Conservation (phyloP, 2,888 invertebrate species). For the Caenorhabditis sulstoni region DNA sequence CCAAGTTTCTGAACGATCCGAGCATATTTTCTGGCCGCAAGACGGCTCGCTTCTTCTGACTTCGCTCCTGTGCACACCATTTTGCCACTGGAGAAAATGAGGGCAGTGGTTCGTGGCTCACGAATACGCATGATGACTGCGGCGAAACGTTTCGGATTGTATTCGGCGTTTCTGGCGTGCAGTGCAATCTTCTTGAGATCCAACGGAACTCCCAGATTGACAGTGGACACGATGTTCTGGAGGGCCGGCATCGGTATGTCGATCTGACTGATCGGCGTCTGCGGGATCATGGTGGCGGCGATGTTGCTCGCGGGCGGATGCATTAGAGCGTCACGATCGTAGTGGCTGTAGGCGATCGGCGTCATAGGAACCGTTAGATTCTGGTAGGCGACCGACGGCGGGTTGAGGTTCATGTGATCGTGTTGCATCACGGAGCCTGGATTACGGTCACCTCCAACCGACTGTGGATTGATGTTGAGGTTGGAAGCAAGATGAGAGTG, state of each 20-base stretch:
- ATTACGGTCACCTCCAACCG: slow-evolving; percentile 60
- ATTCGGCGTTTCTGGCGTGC: slow-evolving; percentile 98
- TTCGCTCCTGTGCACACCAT: slow-evolving; percentile 92
- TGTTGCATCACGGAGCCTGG: slow-evolving; percentile 60
- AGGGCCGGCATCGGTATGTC: slow-evolving; percentile 80
- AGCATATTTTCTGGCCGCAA: slow-evolving; percentile 88
- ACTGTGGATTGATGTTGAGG: slow-evolving; percentile 71
- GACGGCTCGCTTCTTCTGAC: slow-evolving; percentile 86
- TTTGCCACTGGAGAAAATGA: slow-evolving; percentile 90
- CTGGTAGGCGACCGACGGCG: slow-evolving; percentile 64
- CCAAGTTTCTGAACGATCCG: slow-evolving; percentile 89
- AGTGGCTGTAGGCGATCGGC: slow-evolving; percentile 66
- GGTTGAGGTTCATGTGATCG: slow-evolving; percentile 53
- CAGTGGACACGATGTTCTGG: slow-evolving; percentile 95
- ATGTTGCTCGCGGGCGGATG: slow-evolving; percentile 54
- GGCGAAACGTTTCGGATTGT: slow-evolving; percentile 98
- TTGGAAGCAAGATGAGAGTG: slow-evolving; percentile 58
- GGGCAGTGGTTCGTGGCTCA: slow-evolving; percentile 88
- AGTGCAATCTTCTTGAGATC: slow-evolving; percentile 97
- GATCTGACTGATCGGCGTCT: slow-evolving; percentile 72
- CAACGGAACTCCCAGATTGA: slow-evolving; percentile 93
- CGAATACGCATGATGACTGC: slow-evolving; percentile 97
- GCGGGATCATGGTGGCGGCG: slow-evolving; percentile 57
- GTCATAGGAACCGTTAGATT: slow-evolving; percentile 77
- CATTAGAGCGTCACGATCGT: slow-evolving; percentile 41